phyloP scores from a whole-genome alignment of 2,888 invertebrate genomes.

The Ochropleura plecta region DNA sequence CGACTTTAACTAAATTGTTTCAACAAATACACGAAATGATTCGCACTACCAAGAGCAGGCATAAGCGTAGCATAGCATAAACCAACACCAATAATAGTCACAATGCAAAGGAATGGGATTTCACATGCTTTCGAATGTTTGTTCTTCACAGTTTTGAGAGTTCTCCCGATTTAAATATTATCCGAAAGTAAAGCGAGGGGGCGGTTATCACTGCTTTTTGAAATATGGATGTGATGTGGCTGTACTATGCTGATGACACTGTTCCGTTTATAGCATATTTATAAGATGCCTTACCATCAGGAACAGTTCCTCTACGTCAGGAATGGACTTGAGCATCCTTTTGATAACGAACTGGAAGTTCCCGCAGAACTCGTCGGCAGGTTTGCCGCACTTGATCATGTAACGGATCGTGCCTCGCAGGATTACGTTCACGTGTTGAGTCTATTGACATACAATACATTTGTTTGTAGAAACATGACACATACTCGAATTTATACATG shows the following conservation, averaged over 20 bases:
- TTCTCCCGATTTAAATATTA: not conserved
- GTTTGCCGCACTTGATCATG: conserved; percentile 93
- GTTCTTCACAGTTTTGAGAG: not conserved
- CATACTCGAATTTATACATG: not conserved
- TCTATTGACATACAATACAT: conserved; percentile 86
- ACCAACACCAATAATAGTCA: not conserved
- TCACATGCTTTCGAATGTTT: not conserved
- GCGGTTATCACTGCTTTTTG: not conserved
- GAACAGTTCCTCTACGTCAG: conserved; percentile 95
- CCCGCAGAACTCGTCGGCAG: conserved; percentile 94
- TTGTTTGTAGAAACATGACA: not conserved
- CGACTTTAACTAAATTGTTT: not conserved
- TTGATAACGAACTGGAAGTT: conserved; percentile 94
- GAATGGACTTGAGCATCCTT: conserved; percentile 93
- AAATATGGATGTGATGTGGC: not conserved
- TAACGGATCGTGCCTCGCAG: conserved; percentile 96
- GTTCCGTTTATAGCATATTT: not conserved
- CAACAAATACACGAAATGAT: not conserved
- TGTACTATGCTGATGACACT: not conserved
- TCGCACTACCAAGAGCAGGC: not conserved
- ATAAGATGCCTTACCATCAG: conserved; percentile 92
- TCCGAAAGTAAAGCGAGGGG: too few species aligned
- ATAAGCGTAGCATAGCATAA: not conserved
- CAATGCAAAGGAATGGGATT: not conserved
- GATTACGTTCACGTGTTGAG: conserved; percentile 95